Evolutionary conservation across 1,140 invertebrate genomes (phyloP).

Genomic region (Caenorhabditis inopinata): DNA sequence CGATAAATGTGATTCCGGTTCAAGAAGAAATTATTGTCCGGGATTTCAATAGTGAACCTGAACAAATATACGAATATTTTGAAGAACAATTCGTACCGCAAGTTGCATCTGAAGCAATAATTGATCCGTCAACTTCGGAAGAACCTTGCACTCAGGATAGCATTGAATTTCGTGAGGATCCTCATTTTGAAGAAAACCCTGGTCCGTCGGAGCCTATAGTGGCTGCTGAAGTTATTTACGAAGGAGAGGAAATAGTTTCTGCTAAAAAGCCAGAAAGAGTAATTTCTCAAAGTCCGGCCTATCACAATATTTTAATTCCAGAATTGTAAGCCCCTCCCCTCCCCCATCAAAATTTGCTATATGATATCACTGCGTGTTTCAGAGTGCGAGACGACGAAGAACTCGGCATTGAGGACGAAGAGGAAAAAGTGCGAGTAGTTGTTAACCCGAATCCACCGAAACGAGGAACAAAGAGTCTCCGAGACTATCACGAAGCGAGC

Average conservation of each 20-base stretch:
- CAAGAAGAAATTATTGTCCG: not conserved
- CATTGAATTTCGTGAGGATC: too few species aligned
- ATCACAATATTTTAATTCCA: not conserved
- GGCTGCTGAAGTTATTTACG: too few species aligned
- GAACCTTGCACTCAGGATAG: not conserved
- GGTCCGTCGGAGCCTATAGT: too few species aligned
- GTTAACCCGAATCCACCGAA: constrained; percentile 42
- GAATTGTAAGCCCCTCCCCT: not conserved
- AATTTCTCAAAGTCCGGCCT: too few species aligned
- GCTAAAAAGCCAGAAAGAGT: too few species aligned
- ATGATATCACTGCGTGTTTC: too few species aligned
- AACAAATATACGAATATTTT: not conserved
- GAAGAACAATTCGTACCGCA: not conserved
- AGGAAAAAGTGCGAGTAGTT: constrained; percentile 7
- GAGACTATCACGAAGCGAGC: constrained; percentile 12
- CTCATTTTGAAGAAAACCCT: too few species aligned
- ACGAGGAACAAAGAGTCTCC: constrained; percentile 36
- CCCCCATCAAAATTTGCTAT: too few species aligned
- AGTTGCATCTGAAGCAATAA: not conserved
- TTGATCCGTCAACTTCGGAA: not conserved
- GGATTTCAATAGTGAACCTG: not conserved
- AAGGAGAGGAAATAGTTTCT: not conserved
- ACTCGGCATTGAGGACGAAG: not conserved
- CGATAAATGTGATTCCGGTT: not conserved
- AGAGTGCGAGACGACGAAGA: not conserved